These are phyloP conservation scores for Suncus etruscus DNA, from an alignment of 2,113 vertebrate species.

Conservation along the genomic window DNA sequence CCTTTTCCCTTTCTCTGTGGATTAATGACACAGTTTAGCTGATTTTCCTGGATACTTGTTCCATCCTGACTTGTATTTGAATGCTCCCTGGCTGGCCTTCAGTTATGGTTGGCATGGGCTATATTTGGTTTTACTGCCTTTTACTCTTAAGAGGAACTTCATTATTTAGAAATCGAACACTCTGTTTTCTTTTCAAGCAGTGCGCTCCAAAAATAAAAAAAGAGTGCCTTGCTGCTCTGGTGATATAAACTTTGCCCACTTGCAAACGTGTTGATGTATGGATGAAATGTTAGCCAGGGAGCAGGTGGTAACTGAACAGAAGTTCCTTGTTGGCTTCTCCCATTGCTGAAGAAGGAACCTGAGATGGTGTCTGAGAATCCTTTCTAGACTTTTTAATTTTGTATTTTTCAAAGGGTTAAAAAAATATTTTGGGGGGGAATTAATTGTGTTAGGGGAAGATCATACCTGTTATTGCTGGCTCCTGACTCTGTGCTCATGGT, in stretches of 20 bases:
- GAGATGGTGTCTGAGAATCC: too few relatives aligned
- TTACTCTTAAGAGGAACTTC: slow-evolving; percentile 61
- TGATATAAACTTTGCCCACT: slow-evolving; percentile 47
- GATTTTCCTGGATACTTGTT: slow-evolving; percentile 40
- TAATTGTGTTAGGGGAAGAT: too few relatives aligned
- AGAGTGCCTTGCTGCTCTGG: slow-evolving; percentile 1
- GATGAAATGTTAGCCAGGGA: not conserved
- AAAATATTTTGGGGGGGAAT: too few relatives aligned
- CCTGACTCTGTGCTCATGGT: too few relatives aligned
- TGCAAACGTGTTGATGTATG: not conserved
- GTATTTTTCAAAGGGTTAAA: too few relatives aligned
- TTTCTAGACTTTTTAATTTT: not conserved
- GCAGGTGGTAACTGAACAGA: not conserved
- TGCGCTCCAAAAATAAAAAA: not conserved
- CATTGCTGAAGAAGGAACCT: not conserved
- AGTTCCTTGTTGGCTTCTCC: not conserved
- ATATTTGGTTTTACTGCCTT: slow-evolving; percentile 69
- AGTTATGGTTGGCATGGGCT: slow-evolving; percentile 71
- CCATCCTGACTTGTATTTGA: slow-evolving; percentile 56
- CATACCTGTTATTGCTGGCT: too few relatives aligned
- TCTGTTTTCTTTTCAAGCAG: slow-evolving; percentile 72
- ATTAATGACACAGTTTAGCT: not conserved
- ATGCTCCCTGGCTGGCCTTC: slow-evolving; percentile 60
- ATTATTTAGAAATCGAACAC: slow-evolving; percentile 73
- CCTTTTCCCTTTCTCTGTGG: slow-evolving; percentile 12